Conservation (phyloP, 2,888 invertebrate species). For the Tetheella fluctuosa region DNA sequence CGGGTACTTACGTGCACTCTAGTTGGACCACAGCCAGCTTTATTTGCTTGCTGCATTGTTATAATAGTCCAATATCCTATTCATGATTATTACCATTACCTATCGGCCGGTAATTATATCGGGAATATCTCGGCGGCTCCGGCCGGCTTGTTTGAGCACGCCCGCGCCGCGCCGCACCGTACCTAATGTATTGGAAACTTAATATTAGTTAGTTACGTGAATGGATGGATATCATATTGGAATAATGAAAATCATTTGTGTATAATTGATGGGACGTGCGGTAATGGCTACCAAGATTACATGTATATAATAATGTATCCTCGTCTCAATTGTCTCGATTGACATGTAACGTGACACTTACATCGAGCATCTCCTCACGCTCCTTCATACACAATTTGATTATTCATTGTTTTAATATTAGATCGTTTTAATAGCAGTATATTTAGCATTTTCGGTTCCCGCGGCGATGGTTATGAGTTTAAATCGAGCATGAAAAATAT, state of each 20-base stretch:
- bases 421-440: too few species aligned
- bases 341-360: not conserved
- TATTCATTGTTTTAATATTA: too few species aligned
- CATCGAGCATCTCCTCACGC: not conserved
- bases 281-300: not conserved
- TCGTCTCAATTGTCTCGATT: not conserved
- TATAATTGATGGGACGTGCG: constrained; percentile 7
- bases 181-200: constrained; percentile 11
- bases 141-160: not conserved
- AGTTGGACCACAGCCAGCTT: constrained; percentile 59
- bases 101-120: constrained; percentile 38
- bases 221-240: constrained; percentile 5
- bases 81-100: constrained; percentile 55
- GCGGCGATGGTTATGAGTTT: too few species aligned
- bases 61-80: constrained; percentile 49
- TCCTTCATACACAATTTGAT: not conserved
- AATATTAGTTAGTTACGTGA: constrained; percentile 4
- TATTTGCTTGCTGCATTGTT: constrained; percentile 53
- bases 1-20: constrained; percentile 53
- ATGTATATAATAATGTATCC: not conserved
- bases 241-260: constrained; percentile 11
- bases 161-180: too few species aligned
- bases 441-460: too few species aligned
- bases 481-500: too few species aligned
- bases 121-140: constrained; percentile 13